Base-by-base conservation (phyloP, 2,888 invertebrate species). In the Diaperis boleti region DNA sequence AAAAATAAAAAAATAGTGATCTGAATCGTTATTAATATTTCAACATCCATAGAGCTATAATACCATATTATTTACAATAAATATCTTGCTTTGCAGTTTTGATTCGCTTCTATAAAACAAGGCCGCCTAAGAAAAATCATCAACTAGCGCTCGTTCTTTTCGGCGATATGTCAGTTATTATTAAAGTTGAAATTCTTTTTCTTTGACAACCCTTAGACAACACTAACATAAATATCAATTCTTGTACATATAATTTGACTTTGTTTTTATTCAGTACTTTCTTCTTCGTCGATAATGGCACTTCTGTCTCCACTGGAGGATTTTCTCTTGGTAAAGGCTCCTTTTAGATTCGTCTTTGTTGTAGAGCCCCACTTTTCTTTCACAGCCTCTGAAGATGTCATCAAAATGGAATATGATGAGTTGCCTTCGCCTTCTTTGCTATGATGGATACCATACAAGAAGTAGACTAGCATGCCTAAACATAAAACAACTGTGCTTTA, bases 361-460 rank as follows among this genome's bases (percentile, higher is more conserved):
- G 85, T 86, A 8, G 87, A 82, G 3, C 87, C 87, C 87, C 87
- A 88, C 74, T 84, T 86, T 42, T 86, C 82, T 73, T 87, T 87
- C 0, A 83, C 84, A 0, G 88, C 88, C 72, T 88, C 87, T 0
- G 87, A 85, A 0, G 87, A 85, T 2, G 87, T 87, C 85, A 89
- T 87, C 61, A 89, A 76, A 69, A 89, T 87, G 1, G 88, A 87
- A 74, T 89, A 89, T 0, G 85, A 82, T 15, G 85, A 86, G 8
- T 85, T 84, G 35, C 80, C 79, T 33, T 86, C 88, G 29, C 92
- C 90, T 71, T 93, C 88, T 79, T 92, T 92, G 80, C 94, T 94
- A 78, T 94, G 90, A 76, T 92, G 91, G 63, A 94, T 92, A 2
- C 94, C 94, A 78, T 94, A 94, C 1, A 92, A 82, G 81, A 94